Evolutionary conservation across 2,888 invertebrate species (phyloP), one percentile per base, ranked within the genome.

Genomic region (Lobophora halterata): DNA sequence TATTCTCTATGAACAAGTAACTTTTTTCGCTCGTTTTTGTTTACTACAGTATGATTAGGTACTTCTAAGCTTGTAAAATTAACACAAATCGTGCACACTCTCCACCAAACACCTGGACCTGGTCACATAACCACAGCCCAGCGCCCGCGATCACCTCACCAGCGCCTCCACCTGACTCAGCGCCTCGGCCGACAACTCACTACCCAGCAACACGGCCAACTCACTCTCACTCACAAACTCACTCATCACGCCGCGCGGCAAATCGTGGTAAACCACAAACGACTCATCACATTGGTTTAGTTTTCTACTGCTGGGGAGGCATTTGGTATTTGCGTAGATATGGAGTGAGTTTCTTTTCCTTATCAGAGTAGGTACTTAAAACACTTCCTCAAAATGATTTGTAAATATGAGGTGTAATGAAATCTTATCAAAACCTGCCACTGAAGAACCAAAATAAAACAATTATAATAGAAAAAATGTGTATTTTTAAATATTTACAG

Each of bases 251-350:
- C 75, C 72, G 44, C 71, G 83, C 0, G 90, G 90, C 44, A 92
- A 67, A 57, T 91, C 90, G 55, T 91, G 88, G 58, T 89, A 91
- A 21, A 88, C 87, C 1, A 91, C 64, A 49, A 89, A 92, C 0
- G 88, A 76, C 1, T 71, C 66, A 9, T 81, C 83, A 18, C 71
- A 76, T 0, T 61, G 46, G 12, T 50, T 53, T 1, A 75, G 60
- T 16, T 56, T 74, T 21, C 72, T 62, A 18, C 63, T 69, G 45
- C 75, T 71, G 0, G 88, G 76, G 11, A 79, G 50, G 0, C 89
- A 88, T n/a, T 5, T 91, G 47, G 49, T 90, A 92, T 29, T 82
- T 81, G 26, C 82, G 69, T 13, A 92, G 44, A 20, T 71, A 61
- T 0, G 87, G 79, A 3, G 69, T 64, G 1, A 91, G 55, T 19